Conservation (phyloP, 2,888 invertebrate genomes). For the Cerceris ruficornis region DNA sequence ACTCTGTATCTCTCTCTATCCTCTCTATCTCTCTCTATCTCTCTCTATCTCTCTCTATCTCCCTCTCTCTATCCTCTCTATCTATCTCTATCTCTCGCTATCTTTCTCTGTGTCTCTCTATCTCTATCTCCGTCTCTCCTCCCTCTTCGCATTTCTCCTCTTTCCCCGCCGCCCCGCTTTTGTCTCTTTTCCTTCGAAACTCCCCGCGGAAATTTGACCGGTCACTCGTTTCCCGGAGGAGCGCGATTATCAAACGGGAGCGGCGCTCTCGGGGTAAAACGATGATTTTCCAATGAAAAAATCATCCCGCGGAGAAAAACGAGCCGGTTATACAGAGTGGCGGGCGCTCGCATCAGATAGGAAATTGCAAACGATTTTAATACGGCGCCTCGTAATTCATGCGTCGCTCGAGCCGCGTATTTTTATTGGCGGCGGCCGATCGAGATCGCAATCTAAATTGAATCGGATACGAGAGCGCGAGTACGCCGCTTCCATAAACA, state of each 20-base stretch:
- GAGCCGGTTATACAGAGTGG: slow-evolving; percentile 48
- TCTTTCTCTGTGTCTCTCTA: no score
- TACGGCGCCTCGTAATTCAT: slow-evolving; percentile 65
- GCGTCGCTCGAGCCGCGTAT: slow-evolving; percentile 52
- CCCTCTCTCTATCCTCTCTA: no score
- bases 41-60: no score
- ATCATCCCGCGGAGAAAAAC: slow-evolving; percentile 42
- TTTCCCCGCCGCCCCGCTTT: no score
- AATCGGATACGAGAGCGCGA: slow-evolving; percentile 50
- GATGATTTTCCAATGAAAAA: slow-evolving; percentile 40
- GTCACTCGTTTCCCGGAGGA: not conserved
- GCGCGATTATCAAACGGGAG: not conserved
- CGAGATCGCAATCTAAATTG: slow-evolving; percentile 77
- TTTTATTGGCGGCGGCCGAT: slow-evolving; percentile 70
- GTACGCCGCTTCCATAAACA: slow-evolving; percentile 50
- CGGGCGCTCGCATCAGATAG: slow-evolving; percentile 57
- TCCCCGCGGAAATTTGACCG: no score
- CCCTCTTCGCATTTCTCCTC: no score
- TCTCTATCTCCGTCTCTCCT: no score
- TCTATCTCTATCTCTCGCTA: no score
- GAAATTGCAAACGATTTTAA: slow-evolving; percentile 66
- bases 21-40: no score
- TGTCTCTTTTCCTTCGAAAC: no score
- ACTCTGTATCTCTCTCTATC: no score
- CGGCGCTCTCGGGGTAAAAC: slow-evolving; percentile 3